Evolutionary conservation across 1,140 invertebrate genomes (phyloP).

Genomic region (Magallana angulata): DNA sequence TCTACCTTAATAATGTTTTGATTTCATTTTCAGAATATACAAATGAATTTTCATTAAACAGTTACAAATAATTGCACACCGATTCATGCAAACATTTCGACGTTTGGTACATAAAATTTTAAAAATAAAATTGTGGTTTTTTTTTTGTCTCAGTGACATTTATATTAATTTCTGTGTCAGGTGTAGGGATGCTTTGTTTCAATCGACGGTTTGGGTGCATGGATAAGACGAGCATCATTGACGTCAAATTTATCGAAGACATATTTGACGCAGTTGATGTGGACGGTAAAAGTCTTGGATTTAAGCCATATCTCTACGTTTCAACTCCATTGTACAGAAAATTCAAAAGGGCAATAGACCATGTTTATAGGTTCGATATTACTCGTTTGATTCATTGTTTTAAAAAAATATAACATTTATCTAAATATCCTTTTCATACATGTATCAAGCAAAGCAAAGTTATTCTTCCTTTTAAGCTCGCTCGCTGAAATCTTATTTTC

Average conservation of each 20-base stretch:
- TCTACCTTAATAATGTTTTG: no score
- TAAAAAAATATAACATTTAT: neutral
- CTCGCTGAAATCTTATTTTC: no score
- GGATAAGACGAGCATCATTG: neutral
- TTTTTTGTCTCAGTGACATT: no score
- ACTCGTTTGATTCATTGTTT: neutral
- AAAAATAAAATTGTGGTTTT: no score
- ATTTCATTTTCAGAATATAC: no score
- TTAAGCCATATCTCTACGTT: conserved; percentile 17
- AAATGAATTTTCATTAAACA: no score
- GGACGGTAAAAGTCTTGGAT: conserved; percentile 16
- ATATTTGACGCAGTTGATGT: neutral
- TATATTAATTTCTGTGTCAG: neutral
- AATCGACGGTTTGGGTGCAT: conserved; percentile 35
- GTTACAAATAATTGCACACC: no score
- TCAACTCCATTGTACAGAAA: neutral
- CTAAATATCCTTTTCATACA: no score
- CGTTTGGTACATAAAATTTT: no score
- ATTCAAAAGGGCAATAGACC: conserved; percentile 5
- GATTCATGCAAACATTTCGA: no score
- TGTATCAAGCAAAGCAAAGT: no score
- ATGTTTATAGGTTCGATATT: neutral
- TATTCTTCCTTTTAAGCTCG: no score
- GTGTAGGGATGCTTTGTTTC: conserved; percentile 30
- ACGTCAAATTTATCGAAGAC: neutral